Evolutionary conservation across 2,113 vertebrate genomes (phyloP).

Genomic region (Miniopterus natalensis): DNA sequence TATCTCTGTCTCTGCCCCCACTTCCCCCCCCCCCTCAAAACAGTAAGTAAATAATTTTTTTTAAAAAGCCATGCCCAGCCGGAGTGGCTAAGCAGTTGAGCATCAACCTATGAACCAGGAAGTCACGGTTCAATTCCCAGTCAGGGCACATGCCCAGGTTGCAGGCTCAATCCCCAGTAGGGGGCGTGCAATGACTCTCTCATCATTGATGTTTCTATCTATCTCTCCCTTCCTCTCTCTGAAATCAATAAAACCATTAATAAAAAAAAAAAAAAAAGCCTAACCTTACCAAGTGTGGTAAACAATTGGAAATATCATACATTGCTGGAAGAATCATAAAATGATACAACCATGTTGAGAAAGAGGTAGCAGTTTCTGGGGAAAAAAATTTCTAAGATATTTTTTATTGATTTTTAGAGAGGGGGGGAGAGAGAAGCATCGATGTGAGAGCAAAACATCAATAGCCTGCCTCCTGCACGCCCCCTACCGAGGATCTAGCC

Average conservation of each 20-base stretch:
- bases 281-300: neutral
- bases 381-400: neutral
- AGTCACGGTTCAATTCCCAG: neutral
- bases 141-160: neutral
- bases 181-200: too few species aligned
- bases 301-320: neutral
- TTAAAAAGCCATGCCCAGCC: too few species aligned
- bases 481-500: neutral
- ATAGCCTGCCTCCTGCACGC: neutral
- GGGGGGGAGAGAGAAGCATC: neutral
- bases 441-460: neutral
- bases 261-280: neutral
- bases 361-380: neutral
- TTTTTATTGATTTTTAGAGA: neutral
- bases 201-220: too few species aligned
- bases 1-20: too few species aligned
- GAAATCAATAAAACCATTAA: too few species aligned
- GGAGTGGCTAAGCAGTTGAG: too few species aligned
- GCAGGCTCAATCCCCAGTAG: too few species aligned
- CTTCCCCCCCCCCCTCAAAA: too few species aligned
- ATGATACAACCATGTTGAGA: neutral
- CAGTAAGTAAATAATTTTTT: too few species aligned
- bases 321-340: neutral
- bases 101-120: too few species aligned
- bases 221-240: too few species aligned